A percentile compares a stretch with the other conserved stretches of the same genome.
Evolutionary conservation across 2,113 vertebrate genomes (phyloP).

Genomic region (Cyanoderma ruficeps): DNA sequence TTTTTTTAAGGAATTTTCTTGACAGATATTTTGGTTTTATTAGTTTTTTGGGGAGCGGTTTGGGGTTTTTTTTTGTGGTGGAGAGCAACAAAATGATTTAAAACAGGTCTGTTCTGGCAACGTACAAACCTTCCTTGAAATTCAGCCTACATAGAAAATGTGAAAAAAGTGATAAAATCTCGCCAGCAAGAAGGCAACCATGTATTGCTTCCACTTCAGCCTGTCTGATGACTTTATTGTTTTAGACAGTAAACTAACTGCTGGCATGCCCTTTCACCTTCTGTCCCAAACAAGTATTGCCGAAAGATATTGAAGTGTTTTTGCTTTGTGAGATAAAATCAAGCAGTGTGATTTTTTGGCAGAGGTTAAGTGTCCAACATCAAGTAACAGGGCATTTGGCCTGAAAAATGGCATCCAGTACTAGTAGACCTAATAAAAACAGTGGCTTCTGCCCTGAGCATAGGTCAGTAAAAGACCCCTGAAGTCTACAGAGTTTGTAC

Average conservation of each 20-base stretch:
- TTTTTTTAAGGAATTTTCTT: neutral
- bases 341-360: constrained; percentile 14
- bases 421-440: neutral
- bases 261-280: constrained; percentile 39
- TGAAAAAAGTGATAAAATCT: neutral
- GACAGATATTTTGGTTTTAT: neutral
- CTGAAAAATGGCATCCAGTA: neutral
- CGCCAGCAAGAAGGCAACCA: neutral
- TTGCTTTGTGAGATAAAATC: constrained; percentile 38
- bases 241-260: constrained; percentile 45
- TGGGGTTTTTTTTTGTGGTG: neutral
- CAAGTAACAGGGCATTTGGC: neutral
- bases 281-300: constrained; percentile 32
- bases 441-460: neutral
- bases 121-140: neutral
- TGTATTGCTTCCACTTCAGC: neutral
- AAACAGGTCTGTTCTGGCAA: neutral
- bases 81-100: neutral
- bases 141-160: neutral
- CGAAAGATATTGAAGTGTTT: constrained; percentile 52
- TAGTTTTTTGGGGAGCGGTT: neutral
- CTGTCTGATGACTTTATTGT: constrained; percentile 36
- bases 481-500: neutral
- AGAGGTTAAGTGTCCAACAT: constrained; percentile 21
- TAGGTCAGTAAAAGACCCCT: neutral